Evolutionary conservation across 2,113 vertebrate genomes (phyloP).

Genomic region (Ariopsis seemanni): DNA sequence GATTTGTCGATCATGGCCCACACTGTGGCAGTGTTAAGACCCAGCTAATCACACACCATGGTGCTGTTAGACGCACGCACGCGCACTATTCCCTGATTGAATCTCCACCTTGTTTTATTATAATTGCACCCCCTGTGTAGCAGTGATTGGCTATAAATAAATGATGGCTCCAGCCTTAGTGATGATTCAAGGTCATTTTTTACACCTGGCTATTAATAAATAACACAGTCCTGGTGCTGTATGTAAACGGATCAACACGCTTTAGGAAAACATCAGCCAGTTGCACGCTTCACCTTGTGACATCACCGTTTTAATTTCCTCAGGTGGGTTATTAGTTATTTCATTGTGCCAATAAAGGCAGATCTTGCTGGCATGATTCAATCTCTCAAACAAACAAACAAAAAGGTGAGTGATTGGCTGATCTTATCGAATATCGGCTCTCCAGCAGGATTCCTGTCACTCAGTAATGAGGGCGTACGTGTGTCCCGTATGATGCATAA

Average conservation of each 20-base stretch:
- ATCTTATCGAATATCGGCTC: background rate
- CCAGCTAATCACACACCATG: slow-evolving; percentile 10
- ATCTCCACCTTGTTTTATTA: slow-evolving; percentile 15
- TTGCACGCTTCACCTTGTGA: background rate
- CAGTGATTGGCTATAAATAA: slow-evolving; percentile 19
- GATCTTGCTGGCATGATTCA: background rate
- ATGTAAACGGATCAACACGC: background rate
- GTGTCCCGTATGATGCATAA: too few relatives aligned
- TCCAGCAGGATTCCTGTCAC: background rate
- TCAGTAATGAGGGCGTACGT: background rate
- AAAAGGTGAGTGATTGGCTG: background rate
- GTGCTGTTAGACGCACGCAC: slow-evolving; percentile 9
- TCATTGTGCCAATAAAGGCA: background rate
- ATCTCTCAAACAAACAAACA: too few relatives aligned
- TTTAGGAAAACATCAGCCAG: background rate
- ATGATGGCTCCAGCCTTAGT: background rate
- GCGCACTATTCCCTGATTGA: slow-evolving; percentile 15
- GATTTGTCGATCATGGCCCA: slow-evolving; percentile 11
- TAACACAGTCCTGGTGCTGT: background rate
- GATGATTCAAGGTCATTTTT: slow-evolving; percentile 12
- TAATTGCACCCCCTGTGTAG: background rate
- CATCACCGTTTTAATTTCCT: background rate
- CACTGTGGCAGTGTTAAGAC: background rate
- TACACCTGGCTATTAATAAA: background rate
- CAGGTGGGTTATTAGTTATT: background rate